Base-by-base conservation (phyloP, 2,797 vertebrate species). In the Lerista edwardsae region DNA sequence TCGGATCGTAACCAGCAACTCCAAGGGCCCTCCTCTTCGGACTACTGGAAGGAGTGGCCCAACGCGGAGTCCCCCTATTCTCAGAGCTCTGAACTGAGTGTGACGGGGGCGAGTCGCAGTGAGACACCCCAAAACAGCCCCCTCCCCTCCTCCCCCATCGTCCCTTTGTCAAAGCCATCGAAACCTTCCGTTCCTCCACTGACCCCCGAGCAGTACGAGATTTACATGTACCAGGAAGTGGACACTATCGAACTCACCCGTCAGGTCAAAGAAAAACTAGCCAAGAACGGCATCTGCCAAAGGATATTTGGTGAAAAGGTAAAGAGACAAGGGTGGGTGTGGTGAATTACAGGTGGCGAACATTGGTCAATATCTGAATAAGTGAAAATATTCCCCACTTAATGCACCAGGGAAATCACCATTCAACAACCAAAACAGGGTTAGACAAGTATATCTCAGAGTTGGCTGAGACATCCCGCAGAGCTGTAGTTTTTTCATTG, bases 231-330 rank as follows among this genome's bases (percentile, higher is more conserved):
- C 96, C 97, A 97, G 94, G 97, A 98, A 59, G 97, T 98, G 95
- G 97, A 98, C 94, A 98, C 97, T 11, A 96, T 97, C 51, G 97
- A 98, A 93, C 96, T 98, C 87, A 98, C 97, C 8, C 97, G 97
- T 90, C 97, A 98, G 95, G 97, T 98, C 92, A 98, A 98, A 87
- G 97, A 98, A 94, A 98, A 97, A 94, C 96, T 98, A 93, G 97
- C 97, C 94, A 98, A 98, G 96, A 98, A 97, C 34, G 97, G 97
- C 94, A 98, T 98, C 96, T 98, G 97, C 94, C 97, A 98, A 91
- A 96, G 97, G 92, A 97, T 98, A 95, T 98, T 98, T 39, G 97
- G 97, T 87, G 97, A 98, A 95, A 98, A 98, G 97, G 97, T 98
- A 95, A 95, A 93, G 88, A 82, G 36, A 11, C 34, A 25, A 41